These are phyloP conservation scores for Malthinus seriepunctatus DNA, from an alignment of 2,888 invertebrate species.

Conservation along the genomic window DNA sequence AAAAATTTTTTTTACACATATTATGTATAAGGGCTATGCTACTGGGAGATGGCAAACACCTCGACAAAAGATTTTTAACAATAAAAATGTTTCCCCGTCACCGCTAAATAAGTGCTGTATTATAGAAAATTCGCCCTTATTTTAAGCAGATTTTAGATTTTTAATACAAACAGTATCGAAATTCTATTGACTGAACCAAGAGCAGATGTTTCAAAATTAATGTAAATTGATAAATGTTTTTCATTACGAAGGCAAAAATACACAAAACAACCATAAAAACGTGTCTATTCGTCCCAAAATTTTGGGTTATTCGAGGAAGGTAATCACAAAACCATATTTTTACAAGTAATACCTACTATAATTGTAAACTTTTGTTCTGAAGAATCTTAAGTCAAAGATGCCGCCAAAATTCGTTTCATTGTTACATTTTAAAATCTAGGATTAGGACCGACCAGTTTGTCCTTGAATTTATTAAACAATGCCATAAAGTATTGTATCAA, in stretches of 20 bases:
- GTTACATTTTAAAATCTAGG: conserved; percentile 26
- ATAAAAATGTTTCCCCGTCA: conserved; percentile 21
- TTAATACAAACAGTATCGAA: conserved; percentile 20
- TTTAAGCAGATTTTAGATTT: conserved; percentile 22
- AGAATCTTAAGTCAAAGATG: conserved; percentile 23
- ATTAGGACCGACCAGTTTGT: conserved; percentile 24
- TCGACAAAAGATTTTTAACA: conserved; percentile 27
- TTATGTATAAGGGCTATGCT: conserved; percentile 26
- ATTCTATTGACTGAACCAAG: conserved; percentile 21
- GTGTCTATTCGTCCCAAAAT: neutral
- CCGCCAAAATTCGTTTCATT: conserved; percentile 26
- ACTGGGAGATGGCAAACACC: conserved; percentile 30
- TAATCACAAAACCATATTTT: neutral
- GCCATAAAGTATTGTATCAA: conserved; percentile 29
- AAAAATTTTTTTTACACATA: conserved; percentile 41
- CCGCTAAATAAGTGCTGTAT: conserved; percentile 19
- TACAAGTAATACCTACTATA: neutral
- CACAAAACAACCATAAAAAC: neutral
- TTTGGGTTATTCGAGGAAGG: neutral
- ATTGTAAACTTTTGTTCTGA: conserved; percentile 9
- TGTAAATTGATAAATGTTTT: conserved; percentile 15
- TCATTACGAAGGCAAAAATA: neutral
- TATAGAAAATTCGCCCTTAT: conserved; percentile 24
- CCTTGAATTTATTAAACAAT: conserved; percentile 30
- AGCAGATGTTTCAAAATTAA: conserved; percentile 23